Evolutionary conservation across 2,888 invertebrate genomes (phyloP).

Genomic region (Chymomyza fuscimana): DNA sequence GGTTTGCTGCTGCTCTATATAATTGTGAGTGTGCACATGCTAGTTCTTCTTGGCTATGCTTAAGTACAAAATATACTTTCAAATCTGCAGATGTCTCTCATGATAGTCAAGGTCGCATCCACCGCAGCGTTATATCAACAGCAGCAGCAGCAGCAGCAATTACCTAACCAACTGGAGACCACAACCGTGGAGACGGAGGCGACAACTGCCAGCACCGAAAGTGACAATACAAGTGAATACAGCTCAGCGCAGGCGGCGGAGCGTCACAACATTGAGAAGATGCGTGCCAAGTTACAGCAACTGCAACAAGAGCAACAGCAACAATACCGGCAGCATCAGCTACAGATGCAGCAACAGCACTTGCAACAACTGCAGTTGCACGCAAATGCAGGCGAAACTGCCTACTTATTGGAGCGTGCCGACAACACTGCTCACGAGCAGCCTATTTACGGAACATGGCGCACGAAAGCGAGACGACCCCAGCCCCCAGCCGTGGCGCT

Average conservation of each 20-base stretch:
- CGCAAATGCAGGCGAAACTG: slow-evolving; percentile 69
- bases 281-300: slow-evolving; percentile 76
- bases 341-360: slow-evolving; percentile 59
- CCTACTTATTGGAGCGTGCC: slow-evolving; percentile 77
- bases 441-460: slow-evolving; percentile 77
- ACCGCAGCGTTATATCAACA: slow-evolving; percentile 72
- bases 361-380: slow-evolving; percentile 59
- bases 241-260: slow-evolving; percentile 40
- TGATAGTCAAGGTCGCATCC: slow-evolving; percentile 77
- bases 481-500: slow-evolving; percentile 46
- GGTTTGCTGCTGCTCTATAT: slow-evolving; percentile 71
- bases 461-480: slow-evolving; percentile 78
- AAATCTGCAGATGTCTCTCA: slow-evolving; percentile 75
- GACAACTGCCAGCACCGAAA: slow-evolving; percentile 39
- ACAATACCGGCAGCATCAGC: slow-evolving; percentile 59
- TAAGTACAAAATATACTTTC: slow-evolving; percentile 26
- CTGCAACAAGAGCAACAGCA: slow-evolving; percentile 68
- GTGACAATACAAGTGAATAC: slow-evolving; percentile 46
- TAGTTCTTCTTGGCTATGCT: not conserved
- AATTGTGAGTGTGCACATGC: slow-evolving; percentile 64
- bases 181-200: slow-evolving; percentile 27
- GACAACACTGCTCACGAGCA: slow-evolving; percentile 62
- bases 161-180: slow-evolving; percentile 45
- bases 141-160: slow-evolving; percentile 48
- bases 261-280: slow-evolving; percentile 65